phyloP scores from a whole-genome alignment of 2,113 vertebrate species.

The Anolis carolinensis region DNA sequence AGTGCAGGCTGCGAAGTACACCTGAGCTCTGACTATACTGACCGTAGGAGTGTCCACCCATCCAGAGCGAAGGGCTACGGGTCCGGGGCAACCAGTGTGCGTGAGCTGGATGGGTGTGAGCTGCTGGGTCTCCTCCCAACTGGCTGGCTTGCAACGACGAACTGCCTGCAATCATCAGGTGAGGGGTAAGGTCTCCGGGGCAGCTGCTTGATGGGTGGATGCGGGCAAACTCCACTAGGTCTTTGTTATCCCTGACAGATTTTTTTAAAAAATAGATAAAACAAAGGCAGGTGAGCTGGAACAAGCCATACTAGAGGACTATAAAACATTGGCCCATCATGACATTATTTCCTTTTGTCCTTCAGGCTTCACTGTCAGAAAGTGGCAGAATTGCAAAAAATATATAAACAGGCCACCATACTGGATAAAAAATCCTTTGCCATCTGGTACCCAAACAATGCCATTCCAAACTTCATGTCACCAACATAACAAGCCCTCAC shows the following conservation, averaged over 20 bases:
- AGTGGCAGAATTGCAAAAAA: not conserved
- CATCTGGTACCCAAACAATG: not conserved
- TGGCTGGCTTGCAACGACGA: constrained; percentile 88
- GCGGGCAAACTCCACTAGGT: constrained; percentile 91
- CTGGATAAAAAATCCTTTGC: not conserved
- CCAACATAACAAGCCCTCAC: not conserved
- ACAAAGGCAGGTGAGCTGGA: not conserved
- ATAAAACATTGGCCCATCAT: not conserved
- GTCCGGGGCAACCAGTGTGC: constrained; percentile 95
- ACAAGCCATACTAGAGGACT: not conserved
- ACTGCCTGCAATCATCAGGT: constrained; percentile 89
- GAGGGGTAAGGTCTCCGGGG: constrained; percentile 90
- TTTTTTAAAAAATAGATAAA: not conserved
- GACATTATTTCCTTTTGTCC: not conserved
- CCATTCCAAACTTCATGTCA: not conserved
- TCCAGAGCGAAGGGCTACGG: constrained; percentile 95
- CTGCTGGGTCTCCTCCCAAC: constrained; percentile 83
- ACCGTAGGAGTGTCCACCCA: constrained; percentile 96
- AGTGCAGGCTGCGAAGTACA: not conserved
- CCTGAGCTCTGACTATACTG: constrained; percentile 51
- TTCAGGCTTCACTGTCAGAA: not conserved
- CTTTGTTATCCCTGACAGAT: constrained; percentile 88
- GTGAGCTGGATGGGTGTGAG: constrained; percentile 89
- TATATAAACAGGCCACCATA: not conserved
- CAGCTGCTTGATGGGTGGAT: constrained; percentile 89